phyloP scores from a whole-genome alignment of 2,797 vertebrate species.

The Taenioides sp. region DNA sequence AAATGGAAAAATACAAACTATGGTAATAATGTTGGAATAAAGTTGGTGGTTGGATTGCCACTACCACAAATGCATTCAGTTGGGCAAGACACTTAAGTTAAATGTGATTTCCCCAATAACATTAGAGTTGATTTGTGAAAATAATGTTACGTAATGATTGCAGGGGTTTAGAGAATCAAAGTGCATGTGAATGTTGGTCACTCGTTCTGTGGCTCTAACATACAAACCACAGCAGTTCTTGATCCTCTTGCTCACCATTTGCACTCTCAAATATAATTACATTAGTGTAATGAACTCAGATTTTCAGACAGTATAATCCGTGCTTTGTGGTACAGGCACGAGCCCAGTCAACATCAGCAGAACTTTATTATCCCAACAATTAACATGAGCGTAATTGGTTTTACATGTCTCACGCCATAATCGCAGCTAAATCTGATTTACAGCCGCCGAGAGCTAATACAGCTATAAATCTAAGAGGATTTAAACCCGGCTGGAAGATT shows the following conservation, averaged over 20 bases:
- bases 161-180: too few species aligned
- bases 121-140: background rate
- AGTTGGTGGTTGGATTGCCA: background rate
- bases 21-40: background rate
- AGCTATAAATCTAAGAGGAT: constrained; percentile 13
- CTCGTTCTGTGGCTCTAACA: background rate
- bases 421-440: constrained; percentile 38
- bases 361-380: constrained; percentile 44
- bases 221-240: background rate
- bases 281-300: constrained; percentile 7
- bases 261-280: background rate
- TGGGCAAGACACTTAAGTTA: background rate
- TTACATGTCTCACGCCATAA: constrained; percentile 40
- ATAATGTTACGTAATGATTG: too few species aligned
- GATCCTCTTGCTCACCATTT: background rate
- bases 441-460: constrained; percentile 22
- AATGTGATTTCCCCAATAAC: background rate
- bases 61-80: background rate
- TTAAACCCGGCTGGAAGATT: constrained; percentile 13
- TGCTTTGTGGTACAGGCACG: constrained; percentile 24
- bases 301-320: background rate
- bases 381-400: constrained; percentile 44
- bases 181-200: too few species aligned
- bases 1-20: background rate
- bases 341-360: constrained; percentile 26